Conservation (phyloP, 2,797 vertebrate species). For the Gallinago stenura region DNA sequence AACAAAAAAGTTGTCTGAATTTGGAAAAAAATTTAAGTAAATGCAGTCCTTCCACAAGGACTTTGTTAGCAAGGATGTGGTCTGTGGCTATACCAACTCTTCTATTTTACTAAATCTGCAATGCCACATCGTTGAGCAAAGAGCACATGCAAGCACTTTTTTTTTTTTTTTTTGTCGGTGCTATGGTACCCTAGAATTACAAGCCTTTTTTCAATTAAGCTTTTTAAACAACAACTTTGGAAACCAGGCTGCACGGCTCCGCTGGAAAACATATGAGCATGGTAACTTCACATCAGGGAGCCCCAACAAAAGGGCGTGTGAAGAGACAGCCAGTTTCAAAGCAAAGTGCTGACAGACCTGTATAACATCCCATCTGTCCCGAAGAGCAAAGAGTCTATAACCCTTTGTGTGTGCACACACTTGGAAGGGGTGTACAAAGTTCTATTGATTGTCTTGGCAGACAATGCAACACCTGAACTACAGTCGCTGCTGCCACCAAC, state of each 20-base stretch:
- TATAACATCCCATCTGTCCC: not conserved
- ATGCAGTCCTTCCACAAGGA: not conserved
- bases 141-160: conserved; percentile 68
- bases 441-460: not conserved
- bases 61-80: conserved; percentile 75
- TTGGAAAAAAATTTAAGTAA: not conserved
- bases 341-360: conserved; percentile 14
- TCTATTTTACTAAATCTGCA: conserved; percentile 54
- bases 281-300: not conserved
- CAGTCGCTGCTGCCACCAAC: not conserved
- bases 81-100: conserved; percentile 75
- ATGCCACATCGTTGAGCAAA: conserved; percentile 22
- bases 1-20: not conserved
- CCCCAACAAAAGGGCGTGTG: not conserved
- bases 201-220: conserved; percentile 50
- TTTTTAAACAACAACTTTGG: conserved; percentile 31
- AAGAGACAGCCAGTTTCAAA: not conserved
- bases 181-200: conserved; percentile 23
- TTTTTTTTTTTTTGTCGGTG: conserved; percentile 37
- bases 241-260: not conserved
- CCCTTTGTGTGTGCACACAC: not conserved
- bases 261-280: not conserved
- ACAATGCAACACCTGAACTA: not conserved
- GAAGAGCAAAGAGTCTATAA: not conserved
- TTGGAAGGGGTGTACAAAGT: not conserved